phyloP scores from a whole-genome alignment of 1,140 invertebrate species.

The Carposina sasakii region DNA sequence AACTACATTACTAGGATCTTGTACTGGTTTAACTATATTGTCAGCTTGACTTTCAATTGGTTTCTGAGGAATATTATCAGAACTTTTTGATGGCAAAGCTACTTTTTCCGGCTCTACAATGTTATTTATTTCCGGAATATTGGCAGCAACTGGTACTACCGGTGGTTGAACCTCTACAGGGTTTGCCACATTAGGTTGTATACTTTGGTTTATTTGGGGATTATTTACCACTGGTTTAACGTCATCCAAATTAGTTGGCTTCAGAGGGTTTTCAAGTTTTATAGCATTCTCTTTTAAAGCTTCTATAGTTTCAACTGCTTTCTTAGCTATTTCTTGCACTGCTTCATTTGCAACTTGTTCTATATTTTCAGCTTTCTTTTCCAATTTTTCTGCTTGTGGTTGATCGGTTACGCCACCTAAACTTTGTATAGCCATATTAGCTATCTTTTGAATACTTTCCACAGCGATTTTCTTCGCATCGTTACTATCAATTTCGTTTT shows the following conservation, averaged over 20 bases:
- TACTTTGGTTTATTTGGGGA: too few species aligned
- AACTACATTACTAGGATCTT: not conserved
- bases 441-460: constrained; percentile 69
- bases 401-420: constrained; percentile 52
- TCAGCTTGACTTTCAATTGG: not conserved
- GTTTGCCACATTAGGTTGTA: too few species aligned
- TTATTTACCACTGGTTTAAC: not conserved
- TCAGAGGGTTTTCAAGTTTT: constrained; percentile 10
- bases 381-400: constrained; percentile 22
- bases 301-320: constrained; percentile 51
- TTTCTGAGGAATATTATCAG: too few species aligned
- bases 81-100: too few species aligned
- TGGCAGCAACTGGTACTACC: too few species aligned
- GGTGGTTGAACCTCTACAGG: too few species aligned
- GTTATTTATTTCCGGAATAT: too few species aligned
- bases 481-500: constrained; percentile 36
- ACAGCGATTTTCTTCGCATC: constrained; percentile 67
- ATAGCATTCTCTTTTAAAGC: constrained; percentile 51
- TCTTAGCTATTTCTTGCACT: constrained; percentile 50
- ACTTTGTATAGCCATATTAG: constrained; percentile 63
- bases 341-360: constrained; percentile 48
- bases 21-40: not conserved
- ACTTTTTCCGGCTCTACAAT: too few species aligned
- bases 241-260: not conserved
- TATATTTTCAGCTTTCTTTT: constrained; percentile 31